phyloP scores from a whole-genome alignment of 2,113 vertebrate species.

The Pomatostomus ruficeps region DNA sequence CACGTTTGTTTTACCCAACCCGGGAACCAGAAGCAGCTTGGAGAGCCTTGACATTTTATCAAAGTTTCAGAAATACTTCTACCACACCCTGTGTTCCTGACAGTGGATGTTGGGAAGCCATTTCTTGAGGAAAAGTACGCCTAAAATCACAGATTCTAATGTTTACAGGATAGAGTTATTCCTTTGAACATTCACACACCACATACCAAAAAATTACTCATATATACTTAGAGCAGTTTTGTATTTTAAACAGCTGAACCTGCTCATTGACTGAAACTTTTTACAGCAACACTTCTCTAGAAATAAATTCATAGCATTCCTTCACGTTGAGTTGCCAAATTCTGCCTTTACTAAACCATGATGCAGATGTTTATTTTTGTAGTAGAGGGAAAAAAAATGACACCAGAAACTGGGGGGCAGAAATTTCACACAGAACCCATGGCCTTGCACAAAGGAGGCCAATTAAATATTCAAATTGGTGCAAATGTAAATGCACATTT shows the following conservation, averaged over 20 bases:
- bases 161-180: not conserved
- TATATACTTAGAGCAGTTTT: not conserved
- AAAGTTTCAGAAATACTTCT: not conserved
- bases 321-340: not conserved
- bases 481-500: not conserved
- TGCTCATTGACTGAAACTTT: not conserved
- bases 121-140: not conserved
- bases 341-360: accelerated
- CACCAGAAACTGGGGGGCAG: not conserved
- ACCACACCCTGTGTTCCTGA: not conserved
- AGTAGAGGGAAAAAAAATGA: not conserved
- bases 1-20: not conserved
- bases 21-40: not conserved
- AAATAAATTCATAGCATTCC: not conserved
- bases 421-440: not conserved
- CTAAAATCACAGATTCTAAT: not conserved
- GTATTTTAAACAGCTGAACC: not conserved
- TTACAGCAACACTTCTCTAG: not conserved
- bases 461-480: not conserved
- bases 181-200: not conserved
- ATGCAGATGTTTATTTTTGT: not conserved
- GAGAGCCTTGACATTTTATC: not conserved
- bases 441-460: not conserved
- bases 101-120: not conserved
- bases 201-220: not conserved